A percentile compares a stretch with the other conserved stretches of the same genome.
These are phyloP conservation scores for Dreissena rostriformis DNA, from an alignment of 1,140 invertebrate genomes.

Conservation along the genomic window DNA sequence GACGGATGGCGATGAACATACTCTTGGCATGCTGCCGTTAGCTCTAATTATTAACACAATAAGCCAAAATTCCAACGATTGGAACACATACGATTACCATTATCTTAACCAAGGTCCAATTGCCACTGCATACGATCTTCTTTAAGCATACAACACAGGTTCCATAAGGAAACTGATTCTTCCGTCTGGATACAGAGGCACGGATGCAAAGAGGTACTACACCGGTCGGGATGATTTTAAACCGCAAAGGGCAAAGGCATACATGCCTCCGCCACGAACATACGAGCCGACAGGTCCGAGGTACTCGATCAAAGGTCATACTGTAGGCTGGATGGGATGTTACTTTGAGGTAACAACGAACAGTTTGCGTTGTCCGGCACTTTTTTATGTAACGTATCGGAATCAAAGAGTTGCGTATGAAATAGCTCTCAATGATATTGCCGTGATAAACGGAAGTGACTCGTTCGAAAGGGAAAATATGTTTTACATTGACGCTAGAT, in stretches of 20 bases:
- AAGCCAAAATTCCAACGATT: conserved; percentile 24
- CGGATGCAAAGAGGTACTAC: conserved; percentile 1
- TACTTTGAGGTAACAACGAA: conserved; percentile 25
- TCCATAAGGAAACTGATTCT: conserved; percentile 20
- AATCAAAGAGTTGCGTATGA: conserved; percentile 66
- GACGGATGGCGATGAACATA: conserved; percentile 40
- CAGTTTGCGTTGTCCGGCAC: conserved; percentile 14
- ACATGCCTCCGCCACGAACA: conserved; percentile 30
- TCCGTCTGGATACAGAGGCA: conserved; percentile 39
- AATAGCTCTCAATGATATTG: conserved; percentile 63
- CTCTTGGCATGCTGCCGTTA: conserved; percentile 35
- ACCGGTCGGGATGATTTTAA: conserved; percentile 29
- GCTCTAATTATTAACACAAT: conserved; percentile 37
- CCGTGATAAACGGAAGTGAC: conserved; percentile 39
- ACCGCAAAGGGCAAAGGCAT: conserved; percentile 23
- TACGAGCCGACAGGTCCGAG: conserved; percentile 44
- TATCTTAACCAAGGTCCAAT: conserved; percentile 52
- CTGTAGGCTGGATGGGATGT: conserved; percentile 51
- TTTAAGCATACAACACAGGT: conserved; percentile 32
- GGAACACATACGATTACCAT: conserved; percentile 45
- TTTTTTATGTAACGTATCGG: conserved; percentile 24
- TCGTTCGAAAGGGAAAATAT: conserved; percentile 37
- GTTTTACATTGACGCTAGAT: conserved; percentile 40
- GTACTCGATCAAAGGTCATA: conserved; percentile 34
- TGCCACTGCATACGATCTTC: conserved; percentile 18